These are phyloP conservation scores for Liopterus haemorrhoidalis DNA, from an alignment of 2,888 invertebrate species.

Conservation along the genomic window DNA sequence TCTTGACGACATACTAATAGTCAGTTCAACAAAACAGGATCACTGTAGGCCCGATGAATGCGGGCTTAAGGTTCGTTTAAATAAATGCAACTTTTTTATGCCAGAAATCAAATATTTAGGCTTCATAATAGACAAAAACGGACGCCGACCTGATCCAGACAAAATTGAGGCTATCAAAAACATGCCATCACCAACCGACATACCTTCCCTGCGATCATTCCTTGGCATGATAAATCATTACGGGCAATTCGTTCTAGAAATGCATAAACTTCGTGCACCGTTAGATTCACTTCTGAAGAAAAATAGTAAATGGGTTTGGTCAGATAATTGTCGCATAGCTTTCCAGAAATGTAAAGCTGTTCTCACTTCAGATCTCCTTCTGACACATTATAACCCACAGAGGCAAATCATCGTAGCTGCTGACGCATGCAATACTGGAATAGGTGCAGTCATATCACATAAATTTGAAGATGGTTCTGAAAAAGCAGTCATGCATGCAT, in stretches of 20 bases:
- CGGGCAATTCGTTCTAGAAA: background rate
- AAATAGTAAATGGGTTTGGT: constrained; percentile 2
- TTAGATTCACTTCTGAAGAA: background rate
- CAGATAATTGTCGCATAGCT: background rate
- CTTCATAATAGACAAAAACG: constrained; percentile 1
- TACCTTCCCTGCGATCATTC: too few species aligned
- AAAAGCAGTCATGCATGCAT: constrained; percentile 28
- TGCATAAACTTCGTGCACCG: background rate
- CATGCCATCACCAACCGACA: background rate
- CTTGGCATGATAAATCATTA: background rate
- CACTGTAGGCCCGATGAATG: too few species aligned
- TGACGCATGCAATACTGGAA: background rate
- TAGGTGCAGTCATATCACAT: background rate
- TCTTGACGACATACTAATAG: too few species aligned
- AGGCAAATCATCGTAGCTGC: background rate
- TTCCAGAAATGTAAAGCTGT: background rate
- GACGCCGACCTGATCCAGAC: background rate
- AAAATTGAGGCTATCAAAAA: background rate
- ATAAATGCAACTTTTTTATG: background rate
- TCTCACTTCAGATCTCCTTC: background rate
- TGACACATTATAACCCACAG: background rate
- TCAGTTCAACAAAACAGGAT: too few species aligned
- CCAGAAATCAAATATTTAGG: constrained; percentile 1
- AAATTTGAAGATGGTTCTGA: background rate
- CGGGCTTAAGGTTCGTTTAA: background rate